Base-by-base conservation (phyloP, 2,113 vertebrate genomes). In the Eclectus roratus region DNA sequence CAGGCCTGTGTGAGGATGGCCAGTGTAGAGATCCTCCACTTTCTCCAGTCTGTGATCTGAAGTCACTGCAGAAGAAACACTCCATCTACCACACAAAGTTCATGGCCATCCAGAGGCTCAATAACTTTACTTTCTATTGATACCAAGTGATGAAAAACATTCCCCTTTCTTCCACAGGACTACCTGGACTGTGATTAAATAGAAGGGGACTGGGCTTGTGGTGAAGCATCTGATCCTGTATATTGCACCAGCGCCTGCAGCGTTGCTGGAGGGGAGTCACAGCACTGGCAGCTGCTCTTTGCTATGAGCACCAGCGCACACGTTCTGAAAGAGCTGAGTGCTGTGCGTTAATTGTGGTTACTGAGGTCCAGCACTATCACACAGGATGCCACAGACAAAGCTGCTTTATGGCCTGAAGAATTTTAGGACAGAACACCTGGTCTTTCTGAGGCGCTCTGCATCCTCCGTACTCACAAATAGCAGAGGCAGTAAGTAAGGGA, bases 221-320 rank as follows among this genome's bases (percentile, higher is more conserved):
- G 27, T 70, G 5, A 31, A 61, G 46, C 28, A 31, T 31, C 27
- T 23, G 43, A 44, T 37, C 11, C 31, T 28, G 82, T 64, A 16
- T 55, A 50, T 39, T 12, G 43, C 17, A 78, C 7, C 18, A 24
- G 37, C 7, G 64, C 15, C 66, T 24, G 18, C 46, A 61, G 76
- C n/a, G 46, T 12, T 55, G 29, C 17, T 1, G 0, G 7, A 0
- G 9, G 27, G 55, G 41, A 78, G 27, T 49, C 21, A 20, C 25
- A 1, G 28, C 47, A 64, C 43, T 25, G 47, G 25, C 10, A 70
- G 41, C 25, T 68, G 60, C 13, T 56, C 27, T 77, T 28, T 66
- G 43, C 53, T 55, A 25, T 17, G 8, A 47, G 46, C 19, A n/a
- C 25, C 61, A 55, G 39, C 39, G 58, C 8, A 60, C 5, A 27